Base-by-base conservation (phyloP, 2,888 invertebrate species). In the Caenorhabditis sp. region DNA sequence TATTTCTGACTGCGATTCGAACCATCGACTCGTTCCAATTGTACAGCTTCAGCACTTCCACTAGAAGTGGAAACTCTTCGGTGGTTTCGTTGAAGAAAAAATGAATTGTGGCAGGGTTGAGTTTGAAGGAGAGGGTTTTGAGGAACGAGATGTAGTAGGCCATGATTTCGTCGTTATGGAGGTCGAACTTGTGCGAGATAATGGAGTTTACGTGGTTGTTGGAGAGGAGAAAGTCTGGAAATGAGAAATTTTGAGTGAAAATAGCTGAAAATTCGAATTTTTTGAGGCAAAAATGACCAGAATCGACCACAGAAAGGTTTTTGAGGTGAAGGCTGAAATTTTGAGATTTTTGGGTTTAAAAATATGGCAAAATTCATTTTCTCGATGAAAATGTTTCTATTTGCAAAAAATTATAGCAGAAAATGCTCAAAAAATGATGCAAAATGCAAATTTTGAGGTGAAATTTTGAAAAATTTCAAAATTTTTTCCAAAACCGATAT, bases 31-130 rank as follows among this genome's bases (percentile, higher is more conserved):
- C 99, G 0, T 96, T 95, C 93, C 99, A 98, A 93, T 99, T 98
- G 94, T 98, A 99, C 94, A 99, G 98, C 93, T 98, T 98, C 84
- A 99, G 97, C 44, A 98, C 98, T 94, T 99, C 99, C 2, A 98
- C 98, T 93, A 99, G 98, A 22, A 99, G 94, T 7, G 99, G 98
- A 93, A 99, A 99, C 93, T 99, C 99, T 94, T 98, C 97, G 72
- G 98, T 98, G 92, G 97, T 96, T 96, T 99, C 98, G 94, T 98
- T 99, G 93, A 98, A 99, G 94, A 99, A 99, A 94, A 99, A 99
- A 93, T 99, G 98, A 92, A 99, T 97, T 1, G 99, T 99, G 92
- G 98, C 97, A 86, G 96, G 95, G 94, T 99, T 99, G 69, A 99
- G 94, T 93, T 99, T 99, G 76, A 99, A 94, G 90, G 98, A 99